Evolutionary conservation across 2,113 vertebrate species (phyloP), one percentile per base, ranked within the genome.

Genomic region (Merops nubicus): DNA sequence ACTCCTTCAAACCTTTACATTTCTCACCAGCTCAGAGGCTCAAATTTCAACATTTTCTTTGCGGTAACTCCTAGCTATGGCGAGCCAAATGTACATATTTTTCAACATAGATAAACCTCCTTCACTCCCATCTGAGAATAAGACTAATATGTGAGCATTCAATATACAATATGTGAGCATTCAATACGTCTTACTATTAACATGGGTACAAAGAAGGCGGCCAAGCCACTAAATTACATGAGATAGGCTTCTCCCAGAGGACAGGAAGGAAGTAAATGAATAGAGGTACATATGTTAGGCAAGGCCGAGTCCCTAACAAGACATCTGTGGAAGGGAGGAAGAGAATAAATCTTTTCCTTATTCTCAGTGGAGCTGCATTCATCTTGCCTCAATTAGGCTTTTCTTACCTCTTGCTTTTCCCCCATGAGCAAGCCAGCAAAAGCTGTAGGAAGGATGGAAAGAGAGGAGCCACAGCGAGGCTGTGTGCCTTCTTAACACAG

Each of bases 21-120:
- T 91, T 75, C 67, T 62, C 64, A 60, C 77, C 88, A 96, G 90
- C 67, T 80, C 51, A 75, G 45, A 85, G 90, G 47, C 62, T 94
- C 68, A 78, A 51, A 48, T 88, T 96, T 91, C 87, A 95, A 50
- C 9, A 5, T 96, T 97, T 96, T 94, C 81, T 78, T 96, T 96
- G 91, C 23, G 1, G 91, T 34, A 94, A 86, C 78, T 84, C 79
- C 74, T 79, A 65, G 36, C n/a, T 68, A 31, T 9, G 60, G 60
- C 69, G 70, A 94, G 91, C 81, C 85, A 96, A 92, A 60, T 21
- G 70, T 21, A 92, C 81, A 64, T 78, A 87, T 79, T 94, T 95
- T 94, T 96, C 93, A 77, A n/a, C 33, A 56, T 10, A 91, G 91
- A 95, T 91, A 95, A 94, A 53, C n/a, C 62, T 70, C 57, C 36